phyloP scores from a whole-genome alignment of 2,888 invertebrate species.

The Erebia palarica region DNA sequence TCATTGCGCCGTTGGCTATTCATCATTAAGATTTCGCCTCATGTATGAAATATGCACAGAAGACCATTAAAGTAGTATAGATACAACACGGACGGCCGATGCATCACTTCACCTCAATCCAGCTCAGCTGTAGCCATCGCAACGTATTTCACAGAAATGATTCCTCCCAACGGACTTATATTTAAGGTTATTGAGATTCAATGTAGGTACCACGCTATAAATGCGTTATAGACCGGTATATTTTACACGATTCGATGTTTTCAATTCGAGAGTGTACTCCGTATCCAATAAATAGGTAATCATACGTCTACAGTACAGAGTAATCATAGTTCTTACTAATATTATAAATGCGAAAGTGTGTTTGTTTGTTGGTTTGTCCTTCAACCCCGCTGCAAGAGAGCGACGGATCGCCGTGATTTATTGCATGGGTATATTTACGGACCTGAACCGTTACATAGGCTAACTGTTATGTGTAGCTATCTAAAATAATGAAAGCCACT shows the following conservation, averaged over 20 bases:
- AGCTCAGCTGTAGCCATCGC: neutral
- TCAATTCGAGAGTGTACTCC: neutral
- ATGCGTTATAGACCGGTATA: conserved; percentile 11
- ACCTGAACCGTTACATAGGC: too few relatives aligned
- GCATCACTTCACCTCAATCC: neutral
- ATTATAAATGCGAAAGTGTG: too few relatives aligned
- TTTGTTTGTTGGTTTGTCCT: too few relatives aligned
- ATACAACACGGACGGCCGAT: neutral
- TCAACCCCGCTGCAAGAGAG: too few relatives aligned
- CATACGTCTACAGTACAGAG: neutral
- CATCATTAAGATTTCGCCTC: too few relatives aligned
- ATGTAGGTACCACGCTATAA: neutral
- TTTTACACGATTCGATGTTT: conserved; percentile 9
- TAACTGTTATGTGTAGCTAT: too few relatives aligned
- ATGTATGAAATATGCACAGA: too few relatives aligned
- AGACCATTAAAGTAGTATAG: neutral
- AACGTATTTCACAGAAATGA: conserved; percentile 4
- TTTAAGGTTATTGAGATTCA: neutral
- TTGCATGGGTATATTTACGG: too few relatives aligned
- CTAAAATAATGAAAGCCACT: too few relatives aligned
- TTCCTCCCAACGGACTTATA: neutral
- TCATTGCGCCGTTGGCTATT: too few relatives aligned
- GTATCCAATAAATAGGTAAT: neutral
- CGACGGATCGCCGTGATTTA: too few relatives aligned
- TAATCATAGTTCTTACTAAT: too few relatives aligned